Conservation (phyloP, 2,888 invertebrate species). For the Imbricaverruca yamaguchii region DNA sequence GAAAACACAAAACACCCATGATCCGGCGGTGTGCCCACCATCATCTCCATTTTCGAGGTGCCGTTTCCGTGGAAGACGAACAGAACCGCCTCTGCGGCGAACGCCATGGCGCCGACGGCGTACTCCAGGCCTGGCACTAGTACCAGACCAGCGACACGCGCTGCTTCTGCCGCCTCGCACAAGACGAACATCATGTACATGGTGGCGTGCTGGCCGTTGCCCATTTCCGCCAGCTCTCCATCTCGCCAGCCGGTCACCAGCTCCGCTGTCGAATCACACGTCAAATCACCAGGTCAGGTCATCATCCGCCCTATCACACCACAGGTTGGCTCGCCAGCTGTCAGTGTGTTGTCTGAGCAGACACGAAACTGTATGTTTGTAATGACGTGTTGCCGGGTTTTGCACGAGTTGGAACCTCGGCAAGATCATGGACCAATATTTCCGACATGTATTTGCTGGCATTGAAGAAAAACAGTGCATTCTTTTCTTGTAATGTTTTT, state of each 20-base stretch:
- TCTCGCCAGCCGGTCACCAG: slow-evolving; percentile 36
- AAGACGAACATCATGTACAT: slow-evolving; percentile 43
- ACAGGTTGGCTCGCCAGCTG: too few species aligned
- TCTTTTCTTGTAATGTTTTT: too few species aligned
- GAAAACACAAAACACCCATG: too few species aligned
- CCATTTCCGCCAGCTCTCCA: slow-evolving; percentile 37
- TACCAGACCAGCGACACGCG: not conserved
- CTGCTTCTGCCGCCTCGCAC: not conserved
- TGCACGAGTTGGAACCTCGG: too few species aligned
- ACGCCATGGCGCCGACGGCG: slow-evolving; percentile 41
- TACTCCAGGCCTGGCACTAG: slow-evolving; percentile 44
- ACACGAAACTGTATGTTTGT: too few species aligned
- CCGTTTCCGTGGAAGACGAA: slow-evolving; percentile 48
- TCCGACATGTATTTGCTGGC: too few species aligned
- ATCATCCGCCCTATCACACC: too few species aligned
- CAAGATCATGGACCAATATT: too few species aligned
- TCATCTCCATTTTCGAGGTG: slow-evolving; percentile 40
- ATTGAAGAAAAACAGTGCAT: too few species aligned
- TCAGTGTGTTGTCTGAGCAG: too few species aligned
- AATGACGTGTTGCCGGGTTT: too few species aligned
- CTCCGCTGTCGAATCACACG: slow-evolving; percentile 33
- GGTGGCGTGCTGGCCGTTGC: slow-evolving; percentile 43
- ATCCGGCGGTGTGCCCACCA: slow-evolving; percentile 33
- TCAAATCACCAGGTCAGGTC: too few species aligned
- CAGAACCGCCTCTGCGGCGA: slow-evolving; percentile 44